Base-by-base conservation (phyloP, 2,888 invertebrate species). In the Hoplodrina ambigua region DNA sequence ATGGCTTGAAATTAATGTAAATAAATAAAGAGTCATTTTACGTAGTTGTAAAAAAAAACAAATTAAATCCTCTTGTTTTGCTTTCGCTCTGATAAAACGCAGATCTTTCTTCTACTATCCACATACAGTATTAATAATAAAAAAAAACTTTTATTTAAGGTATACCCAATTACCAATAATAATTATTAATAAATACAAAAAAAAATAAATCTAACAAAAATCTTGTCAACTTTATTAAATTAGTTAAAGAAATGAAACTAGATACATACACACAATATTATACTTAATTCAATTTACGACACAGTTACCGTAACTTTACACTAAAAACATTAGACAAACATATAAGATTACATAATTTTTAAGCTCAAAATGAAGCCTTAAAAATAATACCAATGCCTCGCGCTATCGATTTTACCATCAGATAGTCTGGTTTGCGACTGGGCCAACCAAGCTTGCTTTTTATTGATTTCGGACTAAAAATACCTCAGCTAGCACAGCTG, bases 351-450 rank as follows among this genome's bases (percentile, higher is more conserved):
- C 57, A 69, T n/a, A 52, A 63, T 69, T 72, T 63, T 30, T 55
- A 17, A 50, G 57, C 41, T 56, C 10, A 44, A 69, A 58, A 55
- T 33, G 65, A 79, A 79, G 56, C 72, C 80, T 20, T 10, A 61
- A 50, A 59, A 70, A 61, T 53, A 56, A 52, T 62, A 56, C 7
- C n/a, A 56, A 65, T 57, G 46, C 59, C 65, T 49, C 49, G 64
- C 20, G 15, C 41, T 65, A 83, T 83, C 61, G 82, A 81, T 81
- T 83, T 62, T 63, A 58, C 33, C 55, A 68, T 56, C 25, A 53
- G 60, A 72, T 60, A 74, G 68, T 68, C 50, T 67, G 54, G 15
- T 60, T 61, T 53, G 58, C 55, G 56, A 56, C 49, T 65, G 56
- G 44, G 55, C 33, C 49, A 60, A 61, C 55, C 63, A 68, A 50